A percentile compares a stretch with the other conserved stretches of the same genome.
phyloP scores from a whole-genome alignment of 2,797 vertebrate genomes.

The Rhynchonycteris naso region DNA sequence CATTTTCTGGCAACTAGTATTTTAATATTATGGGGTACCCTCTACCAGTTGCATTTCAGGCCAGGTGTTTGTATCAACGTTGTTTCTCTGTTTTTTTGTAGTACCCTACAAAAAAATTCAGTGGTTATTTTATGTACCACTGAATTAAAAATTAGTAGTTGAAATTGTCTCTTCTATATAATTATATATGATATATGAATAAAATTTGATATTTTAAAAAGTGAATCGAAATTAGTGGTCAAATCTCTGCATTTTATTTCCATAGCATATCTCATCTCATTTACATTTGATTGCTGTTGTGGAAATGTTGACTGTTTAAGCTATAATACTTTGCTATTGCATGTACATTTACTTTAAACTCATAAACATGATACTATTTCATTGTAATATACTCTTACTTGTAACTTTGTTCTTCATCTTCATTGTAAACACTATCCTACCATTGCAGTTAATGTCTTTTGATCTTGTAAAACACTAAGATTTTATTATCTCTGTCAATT shows the following conservation, averaged over 20 bases:
- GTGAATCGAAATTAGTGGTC: constrained; percentile 63
- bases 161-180: constrained; percentile 32
- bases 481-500: not conserved
- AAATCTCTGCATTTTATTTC: constrained; percentile 71
- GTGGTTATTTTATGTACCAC: constrained; percentile 1
- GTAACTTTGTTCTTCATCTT: not conserved
- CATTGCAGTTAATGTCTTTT: constrained; percentile 39
- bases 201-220: constrained; percentile 48
- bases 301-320: constrained; percentile 48
- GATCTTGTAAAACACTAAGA: not conserved
- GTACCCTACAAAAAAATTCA: too few relatives aligned
- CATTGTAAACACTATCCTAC: not conserved
- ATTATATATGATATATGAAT: constrained; percentile 29
- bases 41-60: constrained; percentile 46
- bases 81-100: constrained; percentile 53
- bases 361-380: constrained; percentile 37
- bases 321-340: constrained; percentile 49
- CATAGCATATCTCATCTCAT: constrained; percentile 31
- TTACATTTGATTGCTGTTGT: constrained; percentile 10
- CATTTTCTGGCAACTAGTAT: constrained; percentile 59
- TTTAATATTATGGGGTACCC: not conserved
- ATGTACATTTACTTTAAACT: constrained; percentile 43
- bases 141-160: constrained; percentile 52
- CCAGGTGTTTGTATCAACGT: constrained; percentile 63
- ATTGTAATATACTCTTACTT: constrained; percentile 39